Conservation (phyloP, 1,140 invertebrate genomes). For the Hermatobates lingyangjiaoensis region DNA sequence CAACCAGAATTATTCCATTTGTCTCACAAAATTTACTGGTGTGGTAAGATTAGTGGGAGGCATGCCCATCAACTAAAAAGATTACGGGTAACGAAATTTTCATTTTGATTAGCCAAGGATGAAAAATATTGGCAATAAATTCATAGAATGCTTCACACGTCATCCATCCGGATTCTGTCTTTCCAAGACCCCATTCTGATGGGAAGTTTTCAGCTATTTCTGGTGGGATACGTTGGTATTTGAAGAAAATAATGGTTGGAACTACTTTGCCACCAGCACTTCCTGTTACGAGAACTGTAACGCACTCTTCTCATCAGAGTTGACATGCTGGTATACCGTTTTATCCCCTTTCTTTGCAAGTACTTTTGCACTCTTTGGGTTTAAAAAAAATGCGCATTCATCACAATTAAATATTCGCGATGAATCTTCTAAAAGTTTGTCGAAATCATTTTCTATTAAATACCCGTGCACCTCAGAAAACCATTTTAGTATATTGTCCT, state of each 20-base stretch:
- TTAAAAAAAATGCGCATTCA: constrained; percentile 13
- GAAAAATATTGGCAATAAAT: constrained; percentile 13
- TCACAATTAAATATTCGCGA: constrained; percentile 15
- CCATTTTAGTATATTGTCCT: constrained; percentile 20
- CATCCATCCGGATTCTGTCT: constrained; percentile 20
- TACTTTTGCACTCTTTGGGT: constrained; percentile 10
- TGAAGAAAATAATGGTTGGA: constrained; percentile 18
- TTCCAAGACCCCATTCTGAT: constrained; percentile 19
- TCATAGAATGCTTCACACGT: constrained; percentile 10
- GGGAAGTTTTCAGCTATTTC: constrained; percentile 19
- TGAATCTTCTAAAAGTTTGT: constrained; percentile 13
- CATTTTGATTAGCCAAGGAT: constrained; percentile 12
- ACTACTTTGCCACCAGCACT: constrained; percentile 7
- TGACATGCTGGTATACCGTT: constrained; percentile 8
- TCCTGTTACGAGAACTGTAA: constrained; percentile 12
- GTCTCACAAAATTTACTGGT: constrained; percentile 23
- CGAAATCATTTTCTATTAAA: constrained; percentile 16
- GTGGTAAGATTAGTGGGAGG: constrained; percentile 22
- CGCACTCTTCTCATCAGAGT: constrained; percentile 10
- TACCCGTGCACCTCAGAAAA: constrained; percentile 18
- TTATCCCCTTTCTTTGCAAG: constrained; percentile 9
- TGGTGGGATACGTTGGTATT: constrained; percentile 19
- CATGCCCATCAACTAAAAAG: constrained; percentile 26
- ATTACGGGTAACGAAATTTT: constrained; percentile 19
- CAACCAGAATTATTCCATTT: constrained; percentile 24